Evolutionary conservation across 1,140 invertebrate genomes (phyloP), one percentile per base, ranked within the genome.

Genomic region (Cephus cinctus): DNA sequence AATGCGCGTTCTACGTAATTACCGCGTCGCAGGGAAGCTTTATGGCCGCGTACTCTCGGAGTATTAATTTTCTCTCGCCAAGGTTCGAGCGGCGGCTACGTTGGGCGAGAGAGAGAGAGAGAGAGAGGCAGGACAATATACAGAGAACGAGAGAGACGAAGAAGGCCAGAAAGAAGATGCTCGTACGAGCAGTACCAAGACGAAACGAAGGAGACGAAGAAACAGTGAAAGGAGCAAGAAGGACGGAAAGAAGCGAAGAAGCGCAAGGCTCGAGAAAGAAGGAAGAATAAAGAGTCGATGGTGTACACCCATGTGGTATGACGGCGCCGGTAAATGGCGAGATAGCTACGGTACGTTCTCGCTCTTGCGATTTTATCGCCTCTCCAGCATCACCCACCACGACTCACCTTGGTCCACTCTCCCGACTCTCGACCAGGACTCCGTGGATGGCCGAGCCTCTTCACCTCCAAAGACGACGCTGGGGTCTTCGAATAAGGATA

Each of bases 11-110:
- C 54, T 45, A 43, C 65, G 54, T 67, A 70, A 72, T 72, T 72
- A 72, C 67, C 61, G 66, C 69, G 69, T 70, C 67, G 59, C 63
- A 54, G 56, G 59, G 57, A 71, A 71, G 65, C 69, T 73, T 73
- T 71, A 73, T 65, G 66, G 57, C 49, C 55, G 40, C 43, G 48
- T 54, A 59, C 55, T 67, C 46, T 45, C 41, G 52, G 63, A 63
- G 63, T 69, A 73, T 72, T 73, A 72, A 73, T 73, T 72, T 69
- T 62, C 63, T 71, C 53, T 61, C 50, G 56, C 49, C 31, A 35
- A 35, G 20, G 34, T 16, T 41, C 36, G 35, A 39, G 36, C 43
- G 43, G 38, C 14, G 8, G 18, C 23, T 6, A 22, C 8, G 20
- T 22, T 15, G 8, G 1, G 16, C 15, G 20, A 21, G 15, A 3